Percentiles rank a stretch among this genome's conserved stretches.
These are phyloP conservation scores for Tupaia chinensis DNA, from an alignment of 2,113 vertebrate genomes.

Conservation along the genomic window DNA sequence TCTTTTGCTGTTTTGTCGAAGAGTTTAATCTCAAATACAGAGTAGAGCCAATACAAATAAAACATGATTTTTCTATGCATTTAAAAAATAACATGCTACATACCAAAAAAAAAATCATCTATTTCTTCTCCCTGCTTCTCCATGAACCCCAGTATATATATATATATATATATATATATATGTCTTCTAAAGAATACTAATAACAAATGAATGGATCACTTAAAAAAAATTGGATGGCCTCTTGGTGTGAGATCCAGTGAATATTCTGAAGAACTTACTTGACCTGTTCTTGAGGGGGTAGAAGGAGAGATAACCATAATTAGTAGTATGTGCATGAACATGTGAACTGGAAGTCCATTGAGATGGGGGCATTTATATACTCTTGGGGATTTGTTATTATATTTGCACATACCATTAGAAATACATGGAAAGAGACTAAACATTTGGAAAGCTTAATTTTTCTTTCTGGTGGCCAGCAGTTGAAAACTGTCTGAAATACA, in stretches of 20 bases:
- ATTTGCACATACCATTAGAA: neutral
- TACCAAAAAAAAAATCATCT: neutral
- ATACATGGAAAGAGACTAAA: constrained; percentile 36
- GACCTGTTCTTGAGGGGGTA: neutral
- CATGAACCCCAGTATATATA: neutral
- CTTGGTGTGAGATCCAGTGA: neutral
- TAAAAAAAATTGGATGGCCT: neutral
- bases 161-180: too few relatives aligned
- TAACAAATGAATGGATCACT: neutral
- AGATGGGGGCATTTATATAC: neutral
- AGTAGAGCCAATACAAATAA: neutral
- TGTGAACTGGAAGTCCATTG: neutral
- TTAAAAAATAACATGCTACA: neutral
- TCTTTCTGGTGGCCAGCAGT: constrained; percentile 50
- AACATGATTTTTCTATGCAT: neutral
- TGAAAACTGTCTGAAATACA: constrained; percentile 52
- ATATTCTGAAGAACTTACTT: neutral
- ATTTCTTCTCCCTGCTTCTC: neutral
- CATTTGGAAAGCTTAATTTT: constrained; percentile 64
- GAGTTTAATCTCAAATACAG: neutral
- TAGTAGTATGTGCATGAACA: neutral
- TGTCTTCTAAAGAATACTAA: neutral
- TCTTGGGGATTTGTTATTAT: neutral
- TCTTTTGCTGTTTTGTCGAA: neutral
- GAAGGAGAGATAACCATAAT: neutral